Percentiles rank a stretch among this genome's conserved stretches.
These are phyloP conservation scores for Alligator sinensis DNA, from an alignment of 2,113 vertebrate genomes.

Conservation along the genomic window DNA sequence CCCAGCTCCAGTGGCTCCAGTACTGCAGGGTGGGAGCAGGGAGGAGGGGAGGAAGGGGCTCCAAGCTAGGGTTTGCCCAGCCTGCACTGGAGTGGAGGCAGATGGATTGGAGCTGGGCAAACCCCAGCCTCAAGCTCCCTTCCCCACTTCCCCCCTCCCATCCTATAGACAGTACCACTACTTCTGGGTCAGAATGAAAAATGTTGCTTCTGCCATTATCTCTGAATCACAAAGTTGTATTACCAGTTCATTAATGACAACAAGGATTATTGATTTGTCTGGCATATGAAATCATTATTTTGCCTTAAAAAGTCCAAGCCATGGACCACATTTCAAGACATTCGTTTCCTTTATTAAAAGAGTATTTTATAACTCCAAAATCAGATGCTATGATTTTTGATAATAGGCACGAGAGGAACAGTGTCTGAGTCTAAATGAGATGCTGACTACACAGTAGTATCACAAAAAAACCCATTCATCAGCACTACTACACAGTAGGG, in stretches of 20 bases:
- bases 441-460: too few species aligned
- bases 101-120: too few species aligned
- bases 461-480: too few species aligned
- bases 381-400: neutral
- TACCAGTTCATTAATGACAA: neutral
- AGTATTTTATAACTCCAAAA: neutral
- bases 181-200: neutral
- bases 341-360: neutral
- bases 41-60: too few species aligned
- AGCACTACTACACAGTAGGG: too few species aligned
- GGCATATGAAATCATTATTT: neutral
- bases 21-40: too few species aligned
- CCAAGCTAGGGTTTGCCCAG: too few species aligned
- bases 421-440: neutral
- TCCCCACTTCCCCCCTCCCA: too few species aligned
- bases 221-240: neutral
- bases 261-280: neutral
- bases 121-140: too few species aligned
- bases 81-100: too few species aligned
- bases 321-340: neutral
- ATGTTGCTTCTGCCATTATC: neutral
- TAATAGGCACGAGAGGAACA: neutral
- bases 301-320: neutral
- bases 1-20: too few species aligned
- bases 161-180: neutral